Evolutionary conservation across 1,140 invertebrate species (phyloP).

Genomic region (Andrena cerasifolii): DNA sequence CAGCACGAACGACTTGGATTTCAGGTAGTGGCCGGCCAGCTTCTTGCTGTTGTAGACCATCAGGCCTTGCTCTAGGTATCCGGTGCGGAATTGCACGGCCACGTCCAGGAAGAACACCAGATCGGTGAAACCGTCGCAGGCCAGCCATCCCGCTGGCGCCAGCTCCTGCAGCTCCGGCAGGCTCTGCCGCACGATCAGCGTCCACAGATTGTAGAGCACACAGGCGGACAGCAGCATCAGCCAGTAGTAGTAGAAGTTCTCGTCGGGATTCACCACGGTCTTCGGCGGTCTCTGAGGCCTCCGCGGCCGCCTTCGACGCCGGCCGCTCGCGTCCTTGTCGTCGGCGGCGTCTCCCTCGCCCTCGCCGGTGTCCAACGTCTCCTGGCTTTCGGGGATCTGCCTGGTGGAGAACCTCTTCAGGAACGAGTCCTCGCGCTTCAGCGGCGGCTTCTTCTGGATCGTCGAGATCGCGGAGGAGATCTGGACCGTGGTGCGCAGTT

Average conservation of each 20-base stretch:
- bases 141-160: conserved; percentile 89
- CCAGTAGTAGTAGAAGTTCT: conserved; percentile 98
- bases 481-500: conserved; percentile 95
- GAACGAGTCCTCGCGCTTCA: conserved; percentile 97
- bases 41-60: conserved; percentile 96
- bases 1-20: conserved; percentile 92
- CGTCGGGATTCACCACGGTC: conserved; percentile 96
- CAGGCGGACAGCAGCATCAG: conserved; percentile 93
- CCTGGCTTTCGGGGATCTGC: conserved; percentile 93
- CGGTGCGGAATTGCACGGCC: conserved; percentile 94
- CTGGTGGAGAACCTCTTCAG: conserved; percentile 96
- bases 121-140: conserved; percentile 92
- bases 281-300: conserved; percentile 86
- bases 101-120: conserved; percentile 94
- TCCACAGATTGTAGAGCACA: conserved; percentile 98
- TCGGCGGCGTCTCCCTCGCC: conserved; percentile 85
- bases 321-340: conserved; percentile 82
- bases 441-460: conserved; percentile 87
- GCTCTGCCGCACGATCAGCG: conserved; percentile 96
- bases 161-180: conserved; percentile 92
- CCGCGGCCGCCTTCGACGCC: conserved; percentile 85
- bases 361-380: conserved; percentile 86
- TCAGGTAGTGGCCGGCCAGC: conserved; percentile 93
- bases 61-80: conserved; percentile 97
- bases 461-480: conserved; percentile 91